Evolutionary conservation across 2,113 vertebrate genomes (phyloP).

Genomic region (Cheilinus undulatus): DNA sequence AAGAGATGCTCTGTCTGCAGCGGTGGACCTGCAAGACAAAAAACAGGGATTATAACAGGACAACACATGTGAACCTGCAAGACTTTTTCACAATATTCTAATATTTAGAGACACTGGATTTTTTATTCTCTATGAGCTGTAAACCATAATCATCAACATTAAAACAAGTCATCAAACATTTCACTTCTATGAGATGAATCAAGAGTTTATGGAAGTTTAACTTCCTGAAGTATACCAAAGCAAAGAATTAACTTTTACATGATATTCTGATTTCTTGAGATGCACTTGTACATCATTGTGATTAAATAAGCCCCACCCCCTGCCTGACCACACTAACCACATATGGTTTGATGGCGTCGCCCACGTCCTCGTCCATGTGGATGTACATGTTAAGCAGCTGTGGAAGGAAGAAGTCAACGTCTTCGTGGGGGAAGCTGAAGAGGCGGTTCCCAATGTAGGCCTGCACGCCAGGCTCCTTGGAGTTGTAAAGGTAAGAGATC

Average conservation of each 20-base stretch:
- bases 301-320: not conserved
- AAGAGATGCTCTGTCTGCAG: conserved; percentile 95
- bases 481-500: conserved; percentile 96
- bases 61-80: too few species aligned
- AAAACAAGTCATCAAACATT: too few species aligned
- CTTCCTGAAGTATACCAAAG: too few species aligned
- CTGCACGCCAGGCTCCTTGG: conserved; percentile 96
- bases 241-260: too few species aligned
- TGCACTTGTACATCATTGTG: too few species aligned
- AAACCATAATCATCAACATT: too few species aligned
- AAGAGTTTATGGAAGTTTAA: too few species aligned
- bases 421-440: conserved; percentile 91
- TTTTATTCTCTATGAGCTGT: too few species aligned
- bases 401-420: conserved; percentile 95
- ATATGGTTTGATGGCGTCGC: conserved; percentile 95
- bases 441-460: conserved; percentile 97
- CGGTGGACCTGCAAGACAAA: conserved; percentile 85
- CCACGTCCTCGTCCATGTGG: conserved; percentile 97
- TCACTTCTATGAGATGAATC: too few species aligned
- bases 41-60: not conserved
- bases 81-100: too few species aligned
- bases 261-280: too few species aligned
- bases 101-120: too few species aligned
- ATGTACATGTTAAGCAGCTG: conserved; percentile 99
- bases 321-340: conserved; percentile 78